Conservation (phyloP, 2,113 vertebrate genomes). For the Cromileptes altivelis region DNA sequence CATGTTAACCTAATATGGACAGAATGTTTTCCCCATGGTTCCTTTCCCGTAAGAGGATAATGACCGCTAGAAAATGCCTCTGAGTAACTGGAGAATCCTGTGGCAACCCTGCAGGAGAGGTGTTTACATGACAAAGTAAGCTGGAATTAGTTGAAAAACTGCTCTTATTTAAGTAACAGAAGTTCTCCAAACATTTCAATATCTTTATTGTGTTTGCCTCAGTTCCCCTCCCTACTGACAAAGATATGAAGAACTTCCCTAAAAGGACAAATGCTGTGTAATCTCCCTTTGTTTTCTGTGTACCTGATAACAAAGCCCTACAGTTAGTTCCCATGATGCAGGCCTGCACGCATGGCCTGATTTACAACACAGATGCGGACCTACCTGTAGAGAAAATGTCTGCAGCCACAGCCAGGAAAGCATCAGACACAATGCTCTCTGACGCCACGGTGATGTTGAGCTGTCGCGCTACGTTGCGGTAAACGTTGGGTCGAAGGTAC, state of each 20-base stretch:
- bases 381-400: conserved; percentile 96
- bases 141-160: background rate
- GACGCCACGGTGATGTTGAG: conserved; percentile 93
- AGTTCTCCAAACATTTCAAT: conserved; percentile 18
- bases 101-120: background rate
- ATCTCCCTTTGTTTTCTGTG: conserved; percentile 6
- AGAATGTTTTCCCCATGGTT: conserved; percentile 36
- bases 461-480: conserved; percentile 93
- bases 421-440: conserved; percentile 91
- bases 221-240: conserved; percentile 26
- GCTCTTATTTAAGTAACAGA: no score
- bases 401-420: conserved; percentile 94
- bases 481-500: conserved; percentile 93
- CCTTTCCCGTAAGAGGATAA: conserved; percentile 51
- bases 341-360: background rate
- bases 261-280: conserved; percentile 15
- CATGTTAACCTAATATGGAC: conserved; percentile 73
- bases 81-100: conserved; percentile 7
- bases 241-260: conserved; percentile 32
- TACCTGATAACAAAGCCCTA: background rate
- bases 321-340: conserved; percentile 1
- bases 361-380: conserved; percentile 19
- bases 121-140: conserved; percentile 28
- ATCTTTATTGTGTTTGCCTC: conserved; percentile 20
- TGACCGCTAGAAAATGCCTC: conserved; percentile 13